These are phyloP conservation scores for Emydoidea blandingii DNA, from an alignment of 2,797 vertebrate species.

Conservation along the genomic window DNA sequence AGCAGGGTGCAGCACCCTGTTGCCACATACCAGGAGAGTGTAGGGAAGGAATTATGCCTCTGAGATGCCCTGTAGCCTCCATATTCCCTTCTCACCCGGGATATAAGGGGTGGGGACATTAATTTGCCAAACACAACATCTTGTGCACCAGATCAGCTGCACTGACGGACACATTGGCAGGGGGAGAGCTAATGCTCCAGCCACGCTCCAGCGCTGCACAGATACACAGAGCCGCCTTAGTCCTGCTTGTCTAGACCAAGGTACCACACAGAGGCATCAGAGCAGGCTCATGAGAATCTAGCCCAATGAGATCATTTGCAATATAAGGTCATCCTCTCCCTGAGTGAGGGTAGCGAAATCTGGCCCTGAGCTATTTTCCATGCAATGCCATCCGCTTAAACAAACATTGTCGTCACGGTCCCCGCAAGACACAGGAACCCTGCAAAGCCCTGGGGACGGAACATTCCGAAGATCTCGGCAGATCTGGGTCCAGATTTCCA, in stretches of 20 bases:
- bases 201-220: not conserved
- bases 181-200: not conserved
- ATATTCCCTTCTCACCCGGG: not conserved
- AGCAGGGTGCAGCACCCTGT: not conserved
- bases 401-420: not conserved
- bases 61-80: not conserved
- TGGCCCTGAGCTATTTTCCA: not conserved
- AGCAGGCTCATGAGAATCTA: not conserved
- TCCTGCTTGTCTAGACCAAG: not conserved
- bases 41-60: not conserved
- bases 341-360: not conserved
- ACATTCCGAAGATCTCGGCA: not conserved
- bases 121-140: not conserved
- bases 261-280: not conserved
- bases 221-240: too few species aligned
- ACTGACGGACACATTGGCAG: not conserved
- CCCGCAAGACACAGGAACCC: not conserved
- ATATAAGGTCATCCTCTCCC: not conserved
- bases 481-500: not conserved
- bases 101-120: not conserved
- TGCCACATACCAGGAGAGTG: not conserved
- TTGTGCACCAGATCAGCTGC: not conserved
- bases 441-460: not conserved
- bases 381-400: not conserved
- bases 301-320: not conserved